Base-by-base conservation (phyloP, 2,113 vertebrate species). In the Mus pahari region DNA sequence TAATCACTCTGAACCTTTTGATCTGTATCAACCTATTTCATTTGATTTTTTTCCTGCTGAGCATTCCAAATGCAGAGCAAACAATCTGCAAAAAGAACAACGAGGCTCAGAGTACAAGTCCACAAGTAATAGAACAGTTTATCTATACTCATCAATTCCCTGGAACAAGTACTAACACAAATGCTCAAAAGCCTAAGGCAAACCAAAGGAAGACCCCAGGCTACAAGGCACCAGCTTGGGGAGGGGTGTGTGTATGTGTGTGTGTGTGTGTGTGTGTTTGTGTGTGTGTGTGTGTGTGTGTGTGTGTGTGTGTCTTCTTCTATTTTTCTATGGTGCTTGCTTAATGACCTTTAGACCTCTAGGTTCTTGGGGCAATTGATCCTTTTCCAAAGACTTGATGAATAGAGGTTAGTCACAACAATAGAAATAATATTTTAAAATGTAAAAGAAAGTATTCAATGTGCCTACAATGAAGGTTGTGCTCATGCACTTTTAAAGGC, bases 81-180 rank as follows among this genome's bases (percentile, higher is more conserved):
- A 82, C 26, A 87, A 79, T 75, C 89, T 89, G 68, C 92, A 94
- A 94, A 89, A 89, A 90, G 88, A 92, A 92, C 60, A 92, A 92
- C 60, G n/a, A 96, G 16, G 22, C 66, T 96, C 70, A 81, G 33
- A 92, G 74, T 90, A 95, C 90, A 97, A 89, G 12, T 82, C 71
- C 36, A 83, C 77, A 96, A 94, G 88, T 45, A 96, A 74, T 55
- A 74, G 78, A 66, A 71, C 62, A 91, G 96, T 96, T 16, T 94
- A 89, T 73, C 60, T 71, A 20, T 70, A 55, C 91, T 95, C 94
- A 94, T 91, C 93, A 89, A 96, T 86, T 83, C 91, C 91, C 75
- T 48, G 36, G 78, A 87, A 62, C 17, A 79, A 94, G 17, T 53
- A 48, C 58, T n/a, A 64, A 55, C 36, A 10, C 93, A 77, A 68